Conservation (phyloP, 2,113 vertebrate species). For the Zingel zingel region DNA sequence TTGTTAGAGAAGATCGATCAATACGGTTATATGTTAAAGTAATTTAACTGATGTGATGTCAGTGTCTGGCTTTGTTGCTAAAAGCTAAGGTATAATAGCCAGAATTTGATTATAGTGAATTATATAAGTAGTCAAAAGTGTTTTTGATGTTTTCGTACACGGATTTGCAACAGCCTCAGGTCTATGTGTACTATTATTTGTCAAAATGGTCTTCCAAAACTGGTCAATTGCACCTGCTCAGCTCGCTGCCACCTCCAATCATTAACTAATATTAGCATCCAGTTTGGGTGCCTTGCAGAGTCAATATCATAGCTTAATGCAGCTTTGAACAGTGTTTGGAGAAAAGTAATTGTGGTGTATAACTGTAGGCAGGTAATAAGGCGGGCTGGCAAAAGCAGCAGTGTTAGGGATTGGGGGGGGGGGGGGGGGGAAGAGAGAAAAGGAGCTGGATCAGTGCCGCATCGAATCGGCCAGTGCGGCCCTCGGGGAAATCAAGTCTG, state of each 20-base stretch:
- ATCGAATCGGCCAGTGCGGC: conserved; percentile 48
- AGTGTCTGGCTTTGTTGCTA: background rate
- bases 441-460: conserved; percentile 49
- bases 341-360: conserved; percentile 57
- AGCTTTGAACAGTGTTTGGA: conserved; percentile 71
- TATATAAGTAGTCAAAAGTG: conserved; percentile 11
- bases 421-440: background rate
- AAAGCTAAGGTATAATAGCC: background rate
- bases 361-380: conserved; percentile 74
- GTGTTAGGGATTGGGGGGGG: conserved; percentile 21
- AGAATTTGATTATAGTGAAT: conserved; percentile 35
- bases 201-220: conserved; percentile 42
- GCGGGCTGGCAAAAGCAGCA: conserved; percentile 54
- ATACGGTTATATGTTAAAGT: background rate
- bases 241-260: conserved; percentile 44
- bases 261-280: conserved; percentile 65
- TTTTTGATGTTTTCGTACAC: conserved; percentile 26
- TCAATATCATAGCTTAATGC: conserved; percentile 60
- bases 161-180: conserved; percentile 27
- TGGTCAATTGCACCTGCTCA: conserved; percentile 49
- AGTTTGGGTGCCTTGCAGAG: conserved; percentile 48
- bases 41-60: background rate
- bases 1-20: background rate
- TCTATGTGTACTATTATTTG: conserved; percentile 21
- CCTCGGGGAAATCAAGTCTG: conserved; percentile 79